phyloP scores from a whole-genome alignment of 2,888 invertebrate species.

The Drosophila sordidula region DNA sequence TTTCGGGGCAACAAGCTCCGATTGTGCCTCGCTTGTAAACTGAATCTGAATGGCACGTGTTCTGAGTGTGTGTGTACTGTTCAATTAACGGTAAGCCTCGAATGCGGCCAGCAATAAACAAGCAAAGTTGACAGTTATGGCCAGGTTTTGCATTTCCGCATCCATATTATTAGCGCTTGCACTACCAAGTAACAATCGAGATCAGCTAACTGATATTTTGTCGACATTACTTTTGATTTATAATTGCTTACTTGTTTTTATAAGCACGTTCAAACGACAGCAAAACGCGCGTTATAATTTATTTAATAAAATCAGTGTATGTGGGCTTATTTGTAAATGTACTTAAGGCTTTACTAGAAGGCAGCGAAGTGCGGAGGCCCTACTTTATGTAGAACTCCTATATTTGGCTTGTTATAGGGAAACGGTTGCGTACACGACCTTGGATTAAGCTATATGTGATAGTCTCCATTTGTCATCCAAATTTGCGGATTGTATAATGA shows the following conservation, averaged over 20 bases:
- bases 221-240: slow-evolving; percentile 3
- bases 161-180: slow-evolving; percentile 22
- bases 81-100: slow-evolving; percentile 28
- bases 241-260: not conserved
- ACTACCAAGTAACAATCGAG: slow-evolving; percentile 7
- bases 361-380: slow-evolving; percentile 2
- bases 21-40: slow-evolving; percentile 2
- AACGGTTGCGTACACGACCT: slow-evolving; percentile 8
- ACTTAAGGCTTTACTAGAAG: slow-evolving; percentile 1
- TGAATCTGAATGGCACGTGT: slow-evolving; percentile 5
- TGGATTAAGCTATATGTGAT: not conserved
- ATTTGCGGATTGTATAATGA: slow-evolving; percentile 13
- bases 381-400: not conserved
- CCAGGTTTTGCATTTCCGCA: slow-evolving; percentile 48
- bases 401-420: not conserved
- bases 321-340: slow-evolving; percentile 1
- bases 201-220: slow-evolving; percentile 25
- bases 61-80: slow-evolving; percentile 5
- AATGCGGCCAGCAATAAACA: slow-evolving; percentile 13
- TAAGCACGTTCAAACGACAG: not conserved
- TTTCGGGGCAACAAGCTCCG: not conserved
- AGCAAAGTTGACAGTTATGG: slow-evolving; percentile 5
- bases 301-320: not conserved
- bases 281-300: too few species aligned
- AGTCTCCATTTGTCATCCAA: slow-evolving; percentile 9